Conservation (phyloP, 1,140 invertebrate genomes). For the Monomorium pharaonis region DNA sequence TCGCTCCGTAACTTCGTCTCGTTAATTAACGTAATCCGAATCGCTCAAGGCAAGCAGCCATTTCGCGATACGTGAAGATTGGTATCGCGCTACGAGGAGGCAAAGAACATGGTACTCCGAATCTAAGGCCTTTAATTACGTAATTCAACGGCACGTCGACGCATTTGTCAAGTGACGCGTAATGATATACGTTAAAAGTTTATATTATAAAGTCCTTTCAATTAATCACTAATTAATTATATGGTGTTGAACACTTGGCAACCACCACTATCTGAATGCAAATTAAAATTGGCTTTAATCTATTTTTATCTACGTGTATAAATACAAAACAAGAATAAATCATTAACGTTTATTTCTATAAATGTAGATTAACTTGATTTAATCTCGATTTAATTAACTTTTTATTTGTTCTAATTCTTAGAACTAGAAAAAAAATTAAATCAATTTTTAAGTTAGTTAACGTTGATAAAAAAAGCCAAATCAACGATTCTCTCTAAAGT, state of each 20-base stretch:
- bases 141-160: neutral
- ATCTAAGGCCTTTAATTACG: slow-evolving; percentile 26
- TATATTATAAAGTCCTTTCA: neutral
- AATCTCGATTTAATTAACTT: too few relatives aligned
- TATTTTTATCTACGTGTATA: neutral
- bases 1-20: slow-evolving; percentile 18
- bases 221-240: neutral
- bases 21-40: slow-evolving; percentile 58
- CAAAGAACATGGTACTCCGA: slow-evolving; percentile 9
- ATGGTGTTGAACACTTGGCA: neutral
- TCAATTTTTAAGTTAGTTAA: too few relatives aligned
- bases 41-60: slow-evolving; percentile 30
- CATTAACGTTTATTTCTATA: neutral
- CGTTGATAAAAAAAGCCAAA: too few relatives aligned
- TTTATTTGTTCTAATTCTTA: too few relatives aligned
- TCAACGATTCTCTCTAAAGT: too few relatives aligned
- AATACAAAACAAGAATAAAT: neutral
- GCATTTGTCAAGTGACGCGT: neutral
- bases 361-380: slow-evolving; percentile 31
- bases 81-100: slow-evolving; percentile 7
- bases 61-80: slow-evolving; percentile 44
- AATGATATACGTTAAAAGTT: neutral
- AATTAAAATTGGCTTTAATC: neutral
- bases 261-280: neutral
- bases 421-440: too few relatives aligned